phyloP scores from a whole-genome alignment of 2,113 vertebrate species.

The Parotia lawesii region DNA sequence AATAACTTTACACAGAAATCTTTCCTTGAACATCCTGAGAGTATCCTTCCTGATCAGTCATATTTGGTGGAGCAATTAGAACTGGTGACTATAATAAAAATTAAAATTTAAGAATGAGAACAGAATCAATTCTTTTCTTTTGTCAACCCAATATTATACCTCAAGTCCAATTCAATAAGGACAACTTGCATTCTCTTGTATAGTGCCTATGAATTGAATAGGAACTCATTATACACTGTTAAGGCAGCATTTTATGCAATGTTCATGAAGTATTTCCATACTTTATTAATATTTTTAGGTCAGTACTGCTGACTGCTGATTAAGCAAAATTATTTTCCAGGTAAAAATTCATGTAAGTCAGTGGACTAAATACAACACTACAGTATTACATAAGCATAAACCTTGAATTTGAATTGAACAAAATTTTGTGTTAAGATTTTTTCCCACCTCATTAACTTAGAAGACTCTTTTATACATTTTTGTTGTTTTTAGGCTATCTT shows the following conservation, averaged over 20 bases:
- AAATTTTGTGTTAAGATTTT: neutral
- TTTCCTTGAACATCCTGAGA: neutral
- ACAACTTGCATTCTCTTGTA: neutral
- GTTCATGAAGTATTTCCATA: neutral
- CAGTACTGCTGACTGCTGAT: neutral
- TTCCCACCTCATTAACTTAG: neutral
- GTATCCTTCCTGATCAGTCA: neutral
- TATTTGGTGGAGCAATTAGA: neutral
- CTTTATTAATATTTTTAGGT: neutral
- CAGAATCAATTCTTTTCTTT: neutral
- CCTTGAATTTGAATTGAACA: neutral
- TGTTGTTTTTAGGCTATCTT: neutral
- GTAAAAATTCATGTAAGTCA: neutral
- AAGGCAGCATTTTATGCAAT: neutral
- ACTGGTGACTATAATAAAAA: neutral
- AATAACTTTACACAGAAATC: neutral
- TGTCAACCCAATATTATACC: neutral
- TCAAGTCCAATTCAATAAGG: neutral
- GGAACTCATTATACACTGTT: neutral
- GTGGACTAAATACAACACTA: neutral
- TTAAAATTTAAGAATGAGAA: neutral
- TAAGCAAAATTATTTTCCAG: neutral
- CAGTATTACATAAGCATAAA: neutral
- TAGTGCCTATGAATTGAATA: neutral
- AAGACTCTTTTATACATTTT: neutral